Evolutionary conservation across 2,113 vertebrate genomes (phyloP).

Genomic region (Silurus glanis): DNA sequence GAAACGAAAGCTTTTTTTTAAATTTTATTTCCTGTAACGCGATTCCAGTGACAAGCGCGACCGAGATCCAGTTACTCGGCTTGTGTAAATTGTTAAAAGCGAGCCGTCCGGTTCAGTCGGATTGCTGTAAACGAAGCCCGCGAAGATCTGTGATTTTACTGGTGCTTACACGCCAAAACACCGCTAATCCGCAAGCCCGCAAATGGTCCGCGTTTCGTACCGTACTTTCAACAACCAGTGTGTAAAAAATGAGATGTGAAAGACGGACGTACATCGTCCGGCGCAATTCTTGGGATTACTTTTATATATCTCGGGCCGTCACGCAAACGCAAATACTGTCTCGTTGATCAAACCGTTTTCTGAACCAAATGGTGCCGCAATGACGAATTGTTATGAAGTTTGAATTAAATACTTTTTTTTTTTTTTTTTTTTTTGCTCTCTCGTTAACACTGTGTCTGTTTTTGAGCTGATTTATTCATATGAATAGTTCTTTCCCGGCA

Average conservation of each 20-base stretch:
- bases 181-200: slow-evolving; percentile 43
- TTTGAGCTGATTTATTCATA: neutral
- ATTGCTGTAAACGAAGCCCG: slow-evolving; percentile 40
- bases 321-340: slow-evolving; percentile 27
- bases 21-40: slow-evolving; percentile 34
- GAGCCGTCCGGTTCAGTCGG: slow-evolving; percentile 38
- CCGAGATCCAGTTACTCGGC: slow-evolving; percentile 44
- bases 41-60: slow-evolving; percentile 39
- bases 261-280: slow-evolving; percentile 7
- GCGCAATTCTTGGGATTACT: slow-evolving; percentile 34
- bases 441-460: neutral
- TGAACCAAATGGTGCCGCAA: slow-evolving; percentile 35
- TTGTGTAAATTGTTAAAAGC: slow-evolving; percentile 50
- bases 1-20: too few relatives aligned
- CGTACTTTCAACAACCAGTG: neutral
- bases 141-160: slow-evolving; percentile 30
- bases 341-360: slow-evolving; percentile 26
- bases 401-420: slow-evolving; percentile 27
- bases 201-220: slow-evolving; percentile 33
- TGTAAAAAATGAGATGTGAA: slow-evolving; percentile 30
- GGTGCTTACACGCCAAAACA: slow-evolving; percentile 41
- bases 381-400: slow-evolving; percentile 17
- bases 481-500: neutral
- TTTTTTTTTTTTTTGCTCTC: neutral
- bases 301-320: slow-evolving; percentile 32